phyloP scores from a whole-genome alignment of 2,888 invertebrate genomes.

The Allacma fusca region DNA sequence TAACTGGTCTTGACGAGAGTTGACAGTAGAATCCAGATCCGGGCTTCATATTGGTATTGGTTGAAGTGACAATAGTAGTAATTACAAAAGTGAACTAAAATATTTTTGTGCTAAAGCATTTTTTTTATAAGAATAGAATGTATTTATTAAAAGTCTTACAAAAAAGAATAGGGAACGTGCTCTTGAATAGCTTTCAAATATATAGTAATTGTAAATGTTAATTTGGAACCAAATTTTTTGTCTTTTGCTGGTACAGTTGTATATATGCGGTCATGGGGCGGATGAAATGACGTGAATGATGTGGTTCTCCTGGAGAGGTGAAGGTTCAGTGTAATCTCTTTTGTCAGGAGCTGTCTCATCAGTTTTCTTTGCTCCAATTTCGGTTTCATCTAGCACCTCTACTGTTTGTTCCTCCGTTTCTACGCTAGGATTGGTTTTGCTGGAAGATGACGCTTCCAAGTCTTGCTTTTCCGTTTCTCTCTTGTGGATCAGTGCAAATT shows the following conservation, averaged over 20 bases:
- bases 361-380: background rate
- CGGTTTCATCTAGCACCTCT: background rate
- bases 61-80: too few species aligned
- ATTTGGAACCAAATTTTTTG: background rate
- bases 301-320: background rate
- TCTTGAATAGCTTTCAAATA: too few species aligned
- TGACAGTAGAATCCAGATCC: too few species aligned
- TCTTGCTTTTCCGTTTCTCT: slow-evolving; percentile 8
- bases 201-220: slow-evolving; percentile 39
- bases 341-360: too few species aligned
- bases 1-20: too few species aligned
- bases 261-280: background rate
- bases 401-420: background rate
- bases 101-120: too few species aligned
- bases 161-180: too few species aligned
- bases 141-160: too few species aligned
- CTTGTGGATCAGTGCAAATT: background rate
- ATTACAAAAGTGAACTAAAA: too few species aligned
- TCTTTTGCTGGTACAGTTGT: background rate
- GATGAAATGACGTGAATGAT: slow-evolving; percentile 8
- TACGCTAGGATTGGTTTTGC: background rate
- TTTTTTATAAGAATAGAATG: too few species aligned
- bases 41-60: too few species aligned
- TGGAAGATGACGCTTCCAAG: background rate
- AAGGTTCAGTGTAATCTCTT: background rate